Base-by-base conservation (phyloP, 1,140 invertebrate species). In the Lutraria rhynchaena region DNA sequence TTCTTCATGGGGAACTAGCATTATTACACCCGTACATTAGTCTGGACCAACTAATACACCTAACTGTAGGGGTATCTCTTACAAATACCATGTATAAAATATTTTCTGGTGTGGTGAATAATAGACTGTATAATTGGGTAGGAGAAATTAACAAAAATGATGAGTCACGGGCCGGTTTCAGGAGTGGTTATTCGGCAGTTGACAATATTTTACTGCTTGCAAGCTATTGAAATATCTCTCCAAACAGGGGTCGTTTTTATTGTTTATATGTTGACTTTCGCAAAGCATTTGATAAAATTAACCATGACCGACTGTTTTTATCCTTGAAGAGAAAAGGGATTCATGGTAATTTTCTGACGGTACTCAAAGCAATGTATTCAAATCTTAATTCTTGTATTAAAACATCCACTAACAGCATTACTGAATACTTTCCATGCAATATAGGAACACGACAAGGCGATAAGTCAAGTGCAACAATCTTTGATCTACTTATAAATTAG, bases 61-160 rank as follows among this genome's bases (percentile, higher is more conserved):
- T 63, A 81, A 81, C 51, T 73, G 63, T 65, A 22, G 78, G n/a
- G 67, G 33, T 63, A 81, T 81, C 31, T 81, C 69, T 11, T 51
- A 35, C 63, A 17, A 73, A 81, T 37, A 61, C 63, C 49, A 49
- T 80, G 27, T 49, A 33, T 70, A 70, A 80, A n/a, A 65, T 77
- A 0, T 65, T 51, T 55, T 19, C 60, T n/a, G 55, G 35, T 51
- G 37, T 77, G 37, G 19, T 77, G 5, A 33, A 77, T 55, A 77
- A 49, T 15, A 19, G 46, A 31, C 31, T 65, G 27, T 55, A 55
- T 51, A 19, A 51, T 19, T 80, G 69, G 67, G 37, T 58, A n/a
- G 67, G 63, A 41, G 51, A 37, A 24, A 49, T 73, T 61, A 44
- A 51, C 17, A 51, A 49, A 44, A 73, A 63, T 33, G 46, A 61